Conservation (phyloP, 2,113 vertebrate species). For the Eptesicus fuscus region DNA sequence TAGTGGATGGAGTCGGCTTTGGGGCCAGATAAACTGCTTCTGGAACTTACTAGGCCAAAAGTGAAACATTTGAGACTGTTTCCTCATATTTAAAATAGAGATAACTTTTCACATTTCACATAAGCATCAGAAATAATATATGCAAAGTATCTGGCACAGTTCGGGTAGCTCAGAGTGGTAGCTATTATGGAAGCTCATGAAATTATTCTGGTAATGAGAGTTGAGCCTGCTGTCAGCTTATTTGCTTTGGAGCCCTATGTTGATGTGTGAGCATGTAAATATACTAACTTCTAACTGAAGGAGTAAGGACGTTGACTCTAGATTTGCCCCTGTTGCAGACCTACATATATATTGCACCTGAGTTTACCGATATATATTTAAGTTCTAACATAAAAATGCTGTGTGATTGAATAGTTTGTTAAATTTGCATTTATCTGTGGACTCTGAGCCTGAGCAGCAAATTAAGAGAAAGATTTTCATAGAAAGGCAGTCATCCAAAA, state of each 20-base stretch:
- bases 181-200: background rate
- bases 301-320: fast-evolving
- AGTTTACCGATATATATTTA: background rate
- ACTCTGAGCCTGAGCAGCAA: background rate
- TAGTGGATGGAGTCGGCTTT: background rate
- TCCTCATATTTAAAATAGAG: background rate
- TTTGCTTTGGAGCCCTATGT: background rate
- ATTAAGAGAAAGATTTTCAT: background rate
- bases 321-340: background rate
- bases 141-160: background rate
- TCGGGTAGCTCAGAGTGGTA: background rate
- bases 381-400: background rate
- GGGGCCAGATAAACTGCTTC: background rate
- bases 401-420: background rate
- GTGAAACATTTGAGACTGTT: background rate
- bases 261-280: background rate
- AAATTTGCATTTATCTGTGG: background rate
- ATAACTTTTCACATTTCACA: background rate
- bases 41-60: background rate
- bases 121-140: background rate
- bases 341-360: background rate
- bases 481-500: background rate
- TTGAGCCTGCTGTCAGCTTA: background rate
- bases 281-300: background rate
- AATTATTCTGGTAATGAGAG: background rate